Percentiles rank a stretch among this genome's conserved stretches.
Conservation (phyloP, 2,113 vertebrate genomes). For the Sebastes schlegelii region DNA sequence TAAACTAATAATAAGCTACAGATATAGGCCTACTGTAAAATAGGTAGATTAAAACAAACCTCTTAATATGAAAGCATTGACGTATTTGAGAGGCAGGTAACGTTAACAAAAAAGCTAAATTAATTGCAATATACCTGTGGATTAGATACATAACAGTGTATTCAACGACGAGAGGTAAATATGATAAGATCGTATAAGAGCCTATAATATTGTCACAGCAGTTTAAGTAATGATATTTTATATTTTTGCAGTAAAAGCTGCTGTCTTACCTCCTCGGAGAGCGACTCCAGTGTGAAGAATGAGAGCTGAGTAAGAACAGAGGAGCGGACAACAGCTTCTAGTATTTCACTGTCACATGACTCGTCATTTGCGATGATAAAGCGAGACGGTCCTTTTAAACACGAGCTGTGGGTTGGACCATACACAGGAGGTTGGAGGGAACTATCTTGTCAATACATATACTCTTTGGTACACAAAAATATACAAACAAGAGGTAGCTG, state of each 20-base stretch:
- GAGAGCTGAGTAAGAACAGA: slow-evolving; percentile 7
- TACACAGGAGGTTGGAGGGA: not conserved
- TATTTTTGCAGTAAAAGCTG: not conserved
- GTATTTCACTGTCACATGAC: slow-evolving; percentile 71
- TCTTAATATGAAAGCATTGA: not conserved
- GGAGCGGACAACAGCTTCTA: slow-evolving; percentile 17
- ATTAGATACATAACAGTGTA: not conserved
- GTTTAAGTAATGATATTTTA: not conserved
- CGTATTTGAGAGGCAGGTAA: not conserved
- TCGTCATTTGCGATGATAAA: slow-evolving; percentile 46
- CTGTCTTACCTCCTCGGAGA: slow-evolving; percentile 36
- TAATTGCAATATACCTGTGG: not conserved
- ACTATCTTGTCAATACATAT: not conserved
- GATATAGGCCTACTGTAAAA: not conserved
- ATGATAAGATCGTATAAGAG: not conserved
- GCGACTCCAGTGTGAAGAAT: not conserved
- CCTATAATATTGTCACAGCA: not conserved
- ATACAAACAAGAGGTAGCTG: not conserved
- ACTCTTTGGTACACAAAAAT: slow-evolving; percentile 5
- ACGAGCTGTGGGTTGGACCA: not conserved
- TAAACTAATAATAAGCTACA: not conserved
- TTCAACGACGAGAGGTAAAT: not conserved
- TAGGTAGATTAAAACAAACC: not conserved
- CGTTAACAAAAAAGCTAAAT: not conserved
- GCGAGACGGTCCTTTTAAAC: slow-evolving; percentile 22